phyloP scores from a whole-genome alignment of 2,888 invertebrate genomes.

The Apamea monoglypha region DNA sequence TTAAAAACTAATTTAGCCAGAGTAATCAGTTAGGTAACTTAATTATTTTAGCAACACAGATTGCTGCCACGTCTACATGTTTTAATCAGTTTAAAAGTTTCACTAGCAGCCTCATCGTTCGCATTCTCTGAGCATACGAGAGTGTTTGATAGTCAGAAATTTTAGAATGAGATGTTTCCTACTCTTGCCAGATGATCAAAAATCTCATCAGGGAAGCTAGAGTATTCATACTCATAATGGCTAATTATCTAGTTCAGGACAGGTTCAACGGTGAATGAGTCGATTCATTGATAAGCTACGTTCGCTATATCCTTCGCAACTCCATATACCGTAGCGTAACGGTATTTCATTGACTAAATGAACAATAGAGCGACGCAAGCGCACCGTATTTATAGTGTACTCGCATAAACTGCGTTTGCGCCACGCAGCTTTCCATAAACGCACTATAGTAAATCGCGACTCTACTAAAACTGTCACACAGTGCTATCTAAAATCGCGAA shows the following conservation, averaged over 20 bases:
- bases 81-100: constrained; percentile 52
- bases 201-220: background rate
- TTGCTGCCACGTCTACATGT: constrained; percentile 28
- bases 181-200: background rate
- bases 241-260: background rate
- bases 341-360: constrained; percentile 44
- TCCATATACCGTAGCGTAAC: constrained; percentile 32
- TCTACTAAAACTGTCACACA: constrained; percentile 38
- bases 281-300: constrained; percentile 37
- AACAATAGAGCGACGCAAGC: constrained; percentile 40
- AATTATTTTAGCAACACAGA: constrained; percentile 38
- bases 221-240: background rate
- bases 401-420: constrained; percentile 7
- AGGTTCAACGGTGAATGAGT: constrained; percentile 18
- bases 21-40: constrained; percentile 39
- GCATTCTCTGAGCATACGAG: background rate
- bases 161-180: background rate
- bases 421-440: constrained; percentile 32
- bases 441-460: constrained; percentile 31
- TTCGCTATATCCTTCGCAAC: constrained; percentile 23
- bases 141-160: constrained; percentile 1
- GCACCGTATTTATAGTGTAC: constrained; percentile 32
- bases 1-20: constrained; percentile 27
- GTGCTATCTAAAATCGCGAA: constrained; percentile 23
- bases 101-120: constrained; percentile 6